Conservation (phyloP, 2,113 vertebrate genomes). For the Ailuropoda melanoleuca region DNA sequence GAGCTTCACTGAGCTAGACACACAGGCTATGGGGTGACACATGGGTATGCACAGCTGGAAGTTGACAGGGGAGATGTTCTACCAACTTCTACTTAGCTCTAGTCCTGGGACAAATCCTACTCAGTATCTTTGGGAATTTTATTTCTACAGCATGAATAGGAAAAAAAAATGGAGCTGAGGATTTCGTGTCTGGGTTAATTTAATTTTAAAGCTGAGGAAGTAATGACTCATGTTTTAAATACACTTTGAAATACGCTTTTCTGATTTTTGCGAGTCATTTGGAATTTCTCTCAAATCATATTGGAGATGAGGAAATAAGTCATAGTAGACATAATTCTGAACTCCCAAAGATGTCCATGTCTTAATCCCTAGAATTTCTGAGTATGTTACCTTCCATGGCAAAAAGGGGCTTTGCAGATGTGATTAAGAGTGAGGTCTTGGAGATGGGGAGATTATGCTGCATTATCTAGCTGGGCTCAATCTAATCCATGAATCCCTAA, state of each 20-base stretch:
- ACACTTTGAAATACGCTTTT: not conserved
- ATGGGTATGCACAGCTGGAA: not conserved
- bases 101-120: not conserved
- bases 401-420: not conserved
- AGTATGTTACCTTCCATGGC: not conserved
- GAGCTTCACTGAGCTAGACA: slow-evolving; percentile 18
- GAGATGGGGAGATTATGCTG: not conserved
- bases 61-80: not conserved
- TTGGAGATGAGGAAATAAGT: not conserved
- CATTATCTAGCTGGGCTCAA: not conserved
- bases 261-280: not conserved
- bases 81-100: not conserved
- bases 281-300: not conserved
- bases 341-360: not conserved
- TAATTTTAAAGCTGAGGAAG: slow-evolving; percentile 38
- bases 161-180: not conserved
- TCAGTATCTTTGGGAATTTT: not conserved
- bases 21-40: not conserved
- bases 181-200: not conserved
- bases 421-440: not conserved
- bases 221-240: not conserved
- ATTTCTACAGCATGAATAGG: not conserved
- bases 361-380: not conserved
- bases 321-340: not conserved
- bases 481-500: not conserved